Percentiles rank a stretch among this genome's conserved stretches.
Conservation (phyloP, 2,797 vertebrate species). For the Pseudochromis fuscus region DNA sequence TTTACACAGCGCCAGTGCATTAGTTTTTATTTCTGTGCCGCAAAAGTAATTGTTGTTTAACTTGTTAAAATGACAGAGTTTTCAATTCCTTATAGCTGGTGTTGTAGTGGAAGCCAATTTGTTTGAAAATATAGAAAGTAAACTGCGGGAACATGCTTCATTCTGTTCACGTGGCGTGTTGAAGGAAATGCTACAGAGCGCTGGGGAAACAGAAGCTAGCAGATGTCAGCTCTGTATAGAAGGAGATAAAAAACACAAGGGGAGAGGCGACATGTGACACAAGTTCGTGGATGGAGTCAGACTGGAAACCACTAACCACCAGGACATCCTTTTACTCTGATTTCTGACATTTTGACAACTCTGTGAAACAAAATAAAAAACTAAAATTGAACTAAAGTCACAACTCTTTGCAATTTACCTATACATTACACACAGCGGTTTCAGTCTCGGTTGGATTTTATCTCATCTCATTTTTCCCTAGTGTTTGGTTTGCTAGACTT, state of each 20-base stretch:
- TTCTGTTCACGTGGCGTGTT: not conserved
- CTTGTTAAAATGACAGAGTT: conserved; percentile 8
- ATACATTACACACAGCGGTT: not conserved
- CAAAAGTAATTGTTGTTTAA: conserved; percentile 4
- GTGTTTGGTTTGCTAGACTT: not conserved
- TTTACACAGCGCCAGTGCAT: conserved; percentile 17
- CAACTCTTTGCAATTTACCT: not conserved
- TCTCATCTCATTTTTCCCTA: not conserved
- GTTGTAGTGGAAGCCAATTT: conserved; percentile 1
- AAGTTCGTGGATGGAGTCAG: not conserved
- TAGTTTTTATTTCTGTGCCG: not conserved
- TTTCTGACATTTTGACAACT: not conserved
- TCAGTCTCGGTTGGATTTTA: not conserved
- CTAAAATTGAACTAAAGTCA: not conserved
- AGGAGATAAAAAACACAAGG: not conserved
- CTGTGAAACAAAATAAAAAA: not conserved
- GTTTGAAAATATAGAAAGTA: conserved; percentile 11
- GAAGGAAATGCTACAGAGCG: conserved; percentile 12
- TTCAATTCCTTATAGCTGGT: not conserved
- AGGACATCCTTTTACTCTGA: not conserved
- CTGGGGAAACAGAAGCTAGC: conserved; percentile 6
- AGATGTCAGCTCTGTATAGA: conserved; percentile 1
- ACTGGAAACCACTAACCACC: not conserved
- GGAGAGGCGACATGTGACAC: not conserved
- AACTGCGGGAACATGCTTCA: not conserved